These are phyloP conservation scores for Drosophila prostipennis DNA, from an alignment of 2,888 invertebrate genomes.

Conservation along the genomic window DNA sequence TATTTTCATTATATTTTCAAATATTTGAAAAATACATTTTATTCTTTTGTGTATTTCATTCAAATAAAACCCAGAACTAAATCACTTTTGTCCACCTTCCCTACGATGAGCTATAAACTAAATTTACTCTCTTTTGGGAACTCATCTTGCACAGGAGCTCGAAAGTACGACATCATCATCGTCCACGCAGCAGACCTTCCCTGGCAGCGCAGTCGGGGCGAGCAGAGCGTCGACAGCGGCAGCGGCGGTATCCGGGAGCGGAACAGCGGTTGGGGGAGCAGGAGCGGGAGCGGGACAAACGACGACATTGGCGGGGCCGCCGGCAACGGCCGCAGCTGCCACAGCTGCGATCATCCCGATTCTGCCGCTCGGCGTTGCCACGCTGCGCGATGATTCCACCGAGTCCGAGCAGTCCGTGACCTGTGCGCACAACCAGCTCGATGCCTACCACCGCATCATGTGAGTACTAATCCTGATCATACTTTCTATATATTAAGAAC, in stretches of 20 bases:
- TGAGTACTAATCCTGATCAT: slow-evolving; percentile 68
- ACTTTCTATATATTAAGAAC: too few relatives aligned
- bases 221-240: slow-evolving; percentile 13
- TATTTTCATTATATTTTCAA: too few relatives aligned
- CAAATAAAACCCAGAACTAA: neutral
- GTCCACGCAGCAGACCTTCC: slow-evolving; percentile 34
- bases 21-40: neutral
- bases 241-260: slow-evolving; percentile 52
- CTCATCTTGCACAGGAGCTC: slow-evolving; percentile 71
- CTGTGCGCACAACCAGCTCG: slow-evolving; percentile 83
- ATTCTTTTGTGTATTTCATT: neutral
- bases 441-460: slow-evolving; percentile 84
- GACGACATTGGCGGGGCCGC: slow-evolving; percentile 84
- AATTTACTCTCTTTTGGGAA: neutral
- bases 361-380: slow-evolving; percentile 84
- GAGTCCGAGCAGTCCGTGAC: slow-evolving; percentile 84
- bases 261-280: slow-evolving; percentile 58
- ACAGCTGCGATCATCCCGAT: slow-evolving; percentile 85
- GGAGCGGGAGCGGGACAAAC: slow-evolving; percentile 53
- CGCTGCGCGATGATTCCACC: slow-evolving; percentile 84
- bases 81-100: slow-evolving; percentile 6
- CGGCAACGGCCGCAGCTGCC: slow-evolving; percentile 84
- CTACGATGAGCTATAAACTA: neutral
- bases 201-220: slow-evolving; percentile 76
- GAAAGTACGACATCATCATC: slow-evolving; percentile 83